Base-by-base conservation (phyloP, 2,888 invertebrate genomes). In the Sarcophaga rosellei region DNA sequence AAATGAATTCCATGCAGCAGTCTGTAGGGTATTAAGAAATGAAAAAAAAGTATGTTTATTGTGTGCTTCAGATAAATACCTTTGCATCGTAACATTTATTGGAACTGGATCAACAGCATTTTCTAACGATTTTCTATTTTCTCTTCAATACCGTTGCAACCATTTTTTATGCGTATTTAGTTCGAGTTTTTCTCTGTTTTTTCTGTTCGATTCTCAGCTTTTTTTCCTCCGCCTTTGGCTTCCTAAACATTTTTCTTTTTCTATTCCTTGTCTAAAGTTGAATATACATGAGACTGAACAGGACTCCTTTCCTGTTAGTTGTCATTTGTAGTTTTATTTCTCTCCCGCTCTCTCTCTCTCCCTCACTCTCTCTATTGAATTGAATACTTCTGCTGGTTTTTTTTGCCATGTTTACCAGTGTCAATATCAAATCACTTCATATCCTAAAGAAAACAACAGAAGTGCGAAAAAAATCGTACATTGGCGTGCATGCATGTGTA, bases 351-450 rank as follows among this genome's bases (percentile, higher is more conserved):
- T 21, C 61, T 45, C 15, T 73, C 17, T 53, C 53, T 57, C 59
- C 20, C 57, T 15, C 20, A 25, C 35, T 61, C 11, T 53, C 45
- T 68, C 53, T 75, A 66, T 15, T 59, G 53, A 5, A 81, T 47
- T 35, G 35, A 35, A 35, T 35, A 35, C 35, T 35, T 35, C 8
- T 35, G 35, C 35, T 35, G 35, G 35, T 35, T 35, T 35, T 35
- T 35, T 78, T 76, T 84, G 81, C 53, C 69, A 78, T 80, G 73
- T 77, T 76, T 80, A 80, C 81, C 69, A 84, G 85, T 80, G 82
- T 83, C 87, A 84, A 83, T 87, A 87, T 84, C 85, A 87, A 87
- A 87, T 87, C 87, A 85, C 79, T 79, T 81, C 69, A 81, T 77
- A 86, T 86, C 74, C 77, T 66, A 78, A 74, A 80, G 83, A 80